A percentile compares a stretch with the other conserved stretches of the same genome.
Evolutionary conservation across 1,140 invertebrate genomes (phyloP).

Genomic region (Sarcophaga peregrina): DNA sequence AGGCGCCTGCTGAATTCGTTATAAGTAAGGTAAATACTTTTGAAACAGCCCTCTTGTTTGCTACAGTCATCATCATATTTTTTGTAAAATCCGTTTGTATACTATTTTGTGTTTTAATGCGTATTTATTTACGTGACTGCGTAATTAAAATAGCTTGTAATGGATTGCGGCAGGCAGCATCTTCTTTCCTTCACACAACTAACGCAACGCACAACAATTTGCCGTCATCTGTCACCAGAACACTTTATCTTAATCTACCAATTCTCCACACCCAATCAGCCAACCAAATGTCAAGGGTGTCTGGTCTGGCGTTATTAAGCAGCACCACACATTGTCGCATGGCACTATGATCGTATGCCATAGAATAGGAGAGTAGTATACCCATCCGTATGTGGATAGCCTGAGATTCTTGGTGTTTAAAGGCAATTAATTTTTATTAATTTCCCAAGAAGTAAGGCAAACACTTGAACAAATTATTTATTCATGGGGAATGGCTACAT

Average conservation of each 20-base stretch:
- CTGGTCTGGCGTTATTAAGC: background rate
- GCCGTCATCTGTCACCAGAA: conserved; percentile 3
- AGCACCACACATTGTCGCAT: no score
- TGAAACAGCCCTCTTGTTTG: background rate
- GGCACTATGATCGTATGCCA: no score
- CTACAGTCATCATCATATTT: background rate
- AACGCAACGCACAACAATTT: conserved; percentile 13
- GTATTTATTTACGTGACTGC: conserved; percentile 24
- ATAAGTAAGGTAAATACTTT: no score
- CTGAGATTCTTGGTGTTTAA: conserved; percentile 3
- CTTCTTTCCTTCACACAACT: background rate
- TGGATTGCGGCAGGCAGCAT: background rate
- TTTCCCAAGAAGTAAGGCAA: background rate
- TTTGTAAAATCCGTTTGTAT: background rate
- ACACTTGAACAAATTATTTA: background rate
- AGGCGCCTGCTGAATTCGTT: no score
- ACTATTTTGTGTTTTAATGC: background rate
- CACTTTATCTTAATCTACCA: conserved; percentile 6
- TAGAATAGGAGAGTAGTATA: background rate
- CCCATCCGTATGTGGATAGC: background rate
- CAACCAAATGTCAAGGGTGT: conserved; percentile 13
- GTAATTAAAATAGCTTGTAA: conserved; percentile 17
- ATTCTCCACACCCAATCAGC: background rate
- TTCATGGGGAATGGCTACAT: background rate
- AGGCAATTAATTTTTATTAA: conserved; percentile 25